Evolutionary conservation across 2,888 invertebrate species (phyloP).

Genomic region (Metalampra italica): DNA sequence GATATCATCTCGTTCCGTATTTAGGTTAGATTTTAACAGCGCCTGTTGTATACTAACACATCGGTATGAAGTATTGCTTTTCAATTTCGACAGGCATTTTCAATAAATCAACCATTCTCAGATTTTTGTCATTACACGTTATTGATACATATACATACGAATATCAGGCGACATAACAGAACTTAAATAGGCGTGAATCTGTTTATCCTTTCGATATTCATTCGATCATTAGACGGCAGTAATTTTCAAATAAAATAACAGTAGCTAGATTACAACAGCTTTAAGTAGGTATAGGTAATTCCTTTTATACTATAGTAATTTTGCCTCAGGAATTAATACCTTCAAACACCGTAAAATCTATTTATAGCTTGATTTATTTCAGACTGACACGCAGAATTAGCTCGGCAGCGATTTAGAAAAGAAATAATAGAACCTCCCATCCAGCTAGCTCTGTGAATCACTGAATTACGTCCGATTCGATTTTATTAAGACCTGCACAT

Average conservation of each 20-base stretch:
- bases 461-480: slow-evolving; percentile 27
- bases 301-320: no score
- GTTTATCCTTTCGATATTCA: no score
- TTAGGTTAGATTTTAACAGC: slow-evolving; percentile 24
- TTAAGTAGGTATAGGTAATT: no score
- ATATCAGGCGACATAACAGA: no score
- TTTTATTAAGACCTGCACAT: slow-evolving; percentile 20
- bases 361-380: slow-evolving; percentile 33
- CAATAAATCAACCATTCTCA: neutral
- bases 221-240: no score
- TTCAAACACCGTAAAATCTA: slow-evolving; percentile 40
- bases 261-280: no score
- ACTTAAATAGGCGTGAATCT: no score
- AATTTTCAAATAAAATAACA: no score
- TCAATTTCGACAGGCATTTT: slow-evolving; percentile 26
- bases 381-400: slow-evolving; percentile 30
- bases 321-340: slow-evolving; percentile 33
- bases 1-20: slow-evolving; percentile 40
- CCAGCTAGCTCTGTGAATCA: slow-evolving; percentile 19
- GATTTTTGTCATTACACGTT: neutral
- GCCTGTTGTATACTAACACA: slow-evolving; percentile 13
- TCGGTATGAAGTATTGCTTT: slow-evolving; percentile 22
- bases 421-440: slow-evolving; percentile 16
- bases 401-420: slow-evolving; percentile 22
- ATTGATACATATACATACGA: no score